Conservation (phyloP, 1,140 invertebrate genomes). For the Wiebesia pumilae region DNA sequence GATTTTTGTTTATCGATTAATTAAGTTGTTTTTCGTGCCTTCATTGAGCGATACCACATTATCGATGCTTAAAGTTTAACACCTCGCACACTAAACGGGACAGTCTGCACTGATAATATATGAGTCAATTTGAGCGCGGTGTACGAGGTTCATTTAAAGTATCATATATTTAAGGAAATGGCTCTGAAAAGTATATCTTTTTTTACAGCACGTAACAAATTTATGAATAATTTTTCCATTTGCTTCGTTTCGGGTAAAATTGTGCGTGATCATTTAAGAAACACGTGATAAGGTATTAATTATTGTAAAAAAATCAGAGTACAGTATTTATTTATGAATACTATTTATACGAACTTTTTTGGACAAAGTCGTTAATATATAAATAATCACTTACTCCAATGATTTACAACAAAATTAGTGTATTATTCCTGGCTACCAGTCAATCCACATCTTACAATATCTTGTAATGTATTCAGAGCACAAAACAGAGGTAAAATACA, state of each 20-base stretch:
- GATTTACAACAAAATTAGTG: too few species aligned
- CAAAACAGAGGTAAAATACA: background rate
- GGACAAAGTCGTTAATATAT: background rate
- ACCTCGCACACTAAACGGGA: background rate
- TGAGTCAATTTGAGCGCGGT: background rate
- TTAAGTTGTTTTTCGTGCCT: slow-evolving; percentile 39
- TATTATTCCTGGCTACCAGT: background rate
- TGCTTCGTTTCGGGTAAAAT: too few species aligned
- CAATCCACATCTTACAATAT: background rate
- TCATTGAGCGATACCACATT: slow-evolving; percentile 29
- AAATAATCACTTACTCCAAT: background rate
- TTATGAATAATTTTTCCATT: background rate
- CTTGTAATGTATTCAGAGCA: background rate
- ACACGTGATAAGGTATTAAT: too few species aligned
- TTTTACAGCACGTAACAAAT: background rate
- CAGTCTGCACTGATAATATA: background rate
- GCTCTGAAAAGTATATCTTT: background rate
- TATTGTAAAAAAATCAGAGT: too few species aligned
- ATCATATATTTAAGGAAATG: background rate
- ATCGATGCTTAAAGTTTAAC: slow-evolving; percentile 25
- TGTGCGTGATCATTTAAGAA: too few species aligned
- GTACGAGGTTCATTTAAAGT: background rate
- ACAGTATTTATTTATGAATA: too few species aligned
- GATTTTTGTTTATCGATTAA: slow-evolving; percentile 47
- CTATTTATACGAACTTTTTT: too few species aligned